Base-by-base conservation (phyloP, 2,888 invertebrate species). In the Athalia cordata region DNA sequence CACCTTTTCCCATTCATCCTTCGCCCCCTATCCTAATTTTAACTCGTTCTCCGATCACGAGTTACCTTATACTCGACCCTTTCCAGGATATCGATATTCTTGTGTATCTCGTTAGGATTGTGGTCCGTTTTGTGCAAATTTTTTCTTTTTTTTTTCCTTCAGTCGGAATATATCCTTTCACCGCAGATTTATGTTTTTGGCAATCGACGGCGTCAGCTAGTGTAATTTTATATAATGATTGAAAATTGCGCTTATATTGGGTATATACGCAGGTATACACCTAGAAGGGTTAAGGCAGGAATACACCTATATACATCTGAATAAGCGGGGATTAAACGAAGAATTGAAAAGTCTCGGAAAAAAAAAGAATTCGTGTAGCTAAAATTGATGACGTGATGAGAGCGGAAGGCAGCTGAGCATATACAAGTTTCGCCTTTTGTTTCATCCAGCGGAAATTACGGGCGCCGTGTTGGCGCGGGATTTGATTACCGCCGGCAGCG, bases 381-480 rank as follows among this genome's bases (percentile, higher is more conserved):
- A 52, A 50, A 67, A 67, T 67, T 50, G 49, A 45, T 2, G 15
- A 52, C 9, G 45, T 52, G 50, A 52, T 67, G 49, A 9, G 47
- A 52, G 11, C 67, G 13, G 67, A n/a, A 67, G 29, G 11, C 67
- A 29, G 13, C 15, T 64, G 64, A 49, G 50, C 9, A 45, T 50
- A 15, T 50, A 6, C 49, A n/a, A 50, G 47, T 49, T 52, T 67
- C 55, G 52, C 50, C 67, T 67, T 67, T 50, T 67, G 67, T 67
- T 50, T 67, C 52, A 50, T 67, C 50, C 67, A 67, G 67, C 67
- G 67, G 67, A 67, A 67, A 67, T 67, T 67, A 67, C 50, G 47
- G 15, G 15, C 50, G 67, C 67, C 67, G 67, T 67, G 67, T 67
- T 67, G 50, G 67, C 52, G 15, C 67, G 67, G 45, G 67, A 67